Evolutionary conservation across 2,797 vertebrate species (phyloP).

Genomic region (Crypturellus tataupa): DNA sequence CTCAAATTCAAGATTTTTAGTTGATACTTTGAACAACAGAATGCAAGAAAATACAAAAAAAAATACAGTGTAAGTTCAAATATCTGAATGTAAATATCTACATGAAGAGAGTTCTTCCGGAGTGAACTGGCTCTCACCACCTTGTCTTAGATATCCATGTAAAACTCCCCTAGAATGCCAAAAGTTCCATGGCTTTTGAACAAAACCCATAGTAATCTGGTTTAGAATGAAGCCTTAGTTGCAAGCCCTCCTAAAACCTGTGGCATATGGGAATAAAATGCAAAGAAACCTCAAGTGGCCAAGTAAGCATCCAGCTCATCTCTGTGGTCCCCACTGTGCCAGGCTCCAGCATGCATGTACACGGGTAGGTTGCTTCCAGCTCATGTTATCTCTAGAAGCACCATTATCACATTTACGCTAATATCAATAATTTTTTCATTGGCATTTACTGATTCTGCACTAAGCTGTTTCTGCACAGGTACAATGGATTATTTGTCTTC

Average conservation of each 20-base stretch:
- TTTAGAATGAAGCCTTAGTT: background rate
- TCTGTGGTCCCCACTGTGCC: fast-evolving
- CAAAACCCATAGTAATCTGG: background rate
- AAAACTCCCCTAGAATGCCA: background rate
- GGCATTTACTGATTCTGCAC: fast-evolving
- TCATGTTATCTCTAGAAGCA: background rate
- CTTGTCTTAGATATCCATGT: background rate
- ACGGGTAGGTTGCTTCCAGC: fast-evolving
- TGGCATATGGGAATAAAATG: background rate
- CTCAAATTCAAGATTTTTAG: background rate
- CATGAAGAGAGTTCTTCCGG: fast-evolving
- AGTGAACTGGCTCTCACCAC: background rate
- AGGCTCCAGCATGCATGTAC: background rate
- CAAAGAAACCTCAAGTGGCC: background rate
- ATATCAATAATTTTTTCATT: background rate
- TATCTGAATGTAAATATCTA: background rate
- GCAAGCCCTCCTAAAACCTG: background rate
- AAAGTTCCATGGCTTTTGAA: background rate
- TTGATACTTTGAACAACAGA: background rate
- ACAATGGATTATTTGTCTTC: background rate
- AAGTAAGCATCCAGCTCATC: fast-evolving
- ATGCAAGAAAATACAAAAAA: background rate
- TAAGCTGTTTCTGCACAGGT: background rate
- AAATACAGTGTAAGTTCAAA: background rate
- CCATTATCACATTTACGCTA: background rate